Evolutionary conservation across 2,113 vertebrate species (phyloP), one percentile per base, ranked within the genome.

Genomic region (Proteles cristata): DNA sequence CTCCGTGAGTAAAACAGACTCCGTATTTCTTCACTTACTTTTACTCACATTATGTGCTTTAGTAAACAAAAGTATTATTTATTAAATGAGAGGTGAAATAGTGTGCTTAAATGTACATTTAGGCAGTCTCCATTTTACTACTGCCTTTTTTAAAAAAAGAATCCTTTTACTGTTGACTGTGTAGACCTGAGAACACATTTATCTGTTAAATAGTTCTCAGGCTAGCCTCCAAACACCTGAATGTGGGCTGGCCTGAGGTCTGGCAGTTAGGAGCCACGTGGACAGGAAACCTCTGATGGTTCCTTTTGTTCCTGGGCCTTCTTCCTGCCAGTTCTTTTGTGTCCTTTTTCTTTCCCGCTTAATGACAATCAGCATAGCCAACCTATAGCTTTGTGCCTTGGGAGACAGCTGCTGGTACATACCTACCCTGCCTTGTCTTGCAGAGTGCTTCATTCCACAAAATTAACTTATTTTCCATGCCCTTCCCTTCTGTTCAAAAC

Each of bases 1-100:
- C 99, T 98, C 99, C 99, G 99, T 99, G 98, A 99, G 99, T 99
- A 99, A 98, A 79, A 43, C 48, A 71, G 76, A 91, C 31, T 95
- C 19, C 33, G 88, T 11, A 94, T 61, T 39, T 88, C 50, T 88
- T 88, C 91, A 31, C 17, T 87, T 84, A 12, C 79, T 91, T 48
- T 95, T 90, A 25, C 19, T 86, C 10, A 63, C 12, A 31, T 93
- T 79, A 55, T 39, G 11, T 68, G 2, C 61, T 84, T 96, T 84
- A 91, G 35, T 66, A 91, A 93, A 68, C 9, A 74, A 45, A 96
- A 50, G n/a, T 31, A 58, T 25, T 71, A 73, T 76, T 74, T 80
- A 88, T 96, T 91, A 88, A 97, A 66, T 94, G 33, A 63, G 43
- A 63, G 28, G 28, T 86, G 58, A 87, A 76, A 48, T 74, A 58